These are phyloP conservation scores for Platygyra sinensis DNA, from an alignment of 64 coral and sea anemone genomes.

Conservation along the genomic window DNA sequence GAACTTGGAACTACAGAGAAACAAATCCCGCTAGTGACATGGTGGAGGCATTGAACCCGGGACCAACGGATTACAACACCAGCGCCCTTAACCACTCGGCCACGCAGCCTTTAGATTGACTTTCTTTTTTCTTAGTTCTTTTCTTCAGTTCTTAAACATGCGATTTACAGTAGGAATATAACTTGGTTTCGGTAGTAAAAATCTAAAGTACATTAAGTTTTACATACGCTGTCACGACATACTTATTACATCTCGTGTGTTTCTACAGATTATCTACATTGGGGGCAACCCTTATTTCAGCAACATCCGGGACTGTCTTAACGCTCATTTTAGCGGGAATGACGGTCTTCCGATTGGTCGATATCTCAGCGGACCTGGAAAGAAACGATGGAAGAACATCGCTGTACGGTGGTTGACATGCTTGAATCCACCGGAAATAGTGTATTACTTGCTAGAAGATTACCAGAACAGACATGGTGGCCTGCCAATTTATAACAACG, in stretches of 20 bases:
- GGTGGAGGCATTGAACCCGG: too few relatives aligned
- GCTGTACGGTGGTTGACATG: slow-evolving; percentile 89
- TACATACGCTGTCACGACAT: too few relatives aligned
- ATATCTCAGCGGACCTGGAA: slow-evolving; percentile 80
- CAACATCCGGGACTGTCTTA: slow-evolving; percentile 97
- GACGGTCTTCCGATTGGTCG: slow-evolving; percentile 92
- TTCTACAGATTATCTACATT: slow-evolving; percentile 77
- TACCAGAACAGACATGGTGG: slow-evolving; percentile 73
- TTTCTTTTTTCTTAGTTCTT: too few relatives aligned
- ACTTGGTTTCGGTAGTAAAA: too few relatives aligned
- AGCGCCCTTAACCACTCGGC: too few relatives aligned
- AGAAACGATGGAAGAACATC: slow-evolving; percentile 73
- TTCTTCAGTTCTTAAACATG: too few relatives aligned
- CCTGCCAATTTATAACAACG: slow-evolving; percentile 89
- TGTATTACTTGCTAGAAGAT: slow-evolving; percentile 95
- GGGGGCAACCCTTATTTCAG: slow-evolving; percentile 98
- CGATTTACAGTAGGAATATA: too few relatives aligned
- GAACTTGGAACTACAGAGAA: too few relatives aligned
- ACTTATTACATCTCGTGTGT: background rate
- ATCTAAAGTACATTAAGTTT: too few relatives aligned
- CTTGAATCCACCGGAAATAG: slow-evolving; percentile 89
- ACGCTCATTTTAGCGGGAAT: slow-evolving; percentile 98
- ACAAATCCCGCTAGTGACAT: too few relatives aligned
- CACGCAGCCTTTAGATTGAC: too few relatives aligned
- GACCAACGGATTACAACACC: too few relatives aligned